A percentile compares a stretch with the other conserved stretches of the same genome.
Conservation (phyloP, 2,888 invertebrate genomes). For the Venustoraphidia nigricollis region DNA sequence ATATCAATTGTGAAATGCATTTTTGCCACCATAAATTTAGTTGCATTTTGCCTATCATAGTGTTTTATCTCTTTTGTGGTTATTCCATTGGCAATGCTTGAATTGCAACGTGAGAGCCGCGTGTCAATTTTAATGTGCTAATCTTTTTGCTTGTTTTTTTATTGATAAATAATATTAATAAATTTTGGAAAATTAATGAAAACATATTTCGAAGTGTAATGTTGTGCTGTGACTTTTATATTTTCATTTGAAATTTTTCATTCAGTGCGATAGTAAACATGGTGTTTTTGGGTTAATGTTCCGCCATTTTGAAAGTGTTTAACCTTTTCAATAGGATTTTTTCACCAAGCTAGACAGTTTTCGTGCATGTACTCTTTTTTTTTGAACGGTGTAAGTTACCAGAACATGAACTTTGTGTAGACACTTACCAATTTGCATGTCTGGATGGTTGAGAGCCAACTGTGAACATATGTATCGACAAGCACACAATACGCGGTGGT, state of each 20-base stretch:
- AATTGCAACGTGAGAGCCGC: conserved; percentile 32
- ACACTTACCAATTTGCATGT: no score
- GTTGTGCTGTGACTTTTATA: background rate
- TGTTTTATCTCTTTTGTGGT: no score
- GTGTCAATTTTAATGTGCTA: conserved; percentile 29
- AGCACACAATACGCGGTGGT: conserved; percentile 42
- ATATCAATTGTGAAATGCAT: no score
- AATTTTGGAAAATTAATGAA: conserved; percentile 6
- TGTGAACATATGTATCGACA: conserved; percentile 27
- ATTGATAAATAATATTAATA: conserved; percentile 24
- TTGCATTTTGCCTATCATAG: no score
- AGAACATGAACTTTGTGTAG: no score
- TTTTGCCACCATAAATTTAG: no score
- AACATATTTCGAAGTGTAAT: background rate
- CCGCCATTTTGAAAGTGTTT: conserved; percentile 30
- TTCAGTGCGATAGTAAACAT: background rate
- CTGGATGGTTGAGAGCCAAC: conserved; percentile 16
- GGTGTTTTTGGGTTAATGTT: conserved; percentile 27
- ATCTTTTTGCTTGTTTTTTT: conserved; percentile 24
- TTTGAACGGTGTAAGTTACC: background rate
- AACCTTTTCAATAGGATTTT: conserved; percentile 22
- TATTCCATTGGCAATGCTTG: conserved; percentile 15
- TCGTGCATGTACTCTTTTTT: background rate
- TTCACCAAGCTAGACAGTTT: background rate
- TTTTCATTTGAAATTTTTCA: background rate